A percentile compares a stretch with the other conserved stretches of the same genome.
These are phyloP conservation scores for Artibeus lituratus DNA, from an alignment of 2,797 vertebrate species.

Conservation along the genomic window DNA sequence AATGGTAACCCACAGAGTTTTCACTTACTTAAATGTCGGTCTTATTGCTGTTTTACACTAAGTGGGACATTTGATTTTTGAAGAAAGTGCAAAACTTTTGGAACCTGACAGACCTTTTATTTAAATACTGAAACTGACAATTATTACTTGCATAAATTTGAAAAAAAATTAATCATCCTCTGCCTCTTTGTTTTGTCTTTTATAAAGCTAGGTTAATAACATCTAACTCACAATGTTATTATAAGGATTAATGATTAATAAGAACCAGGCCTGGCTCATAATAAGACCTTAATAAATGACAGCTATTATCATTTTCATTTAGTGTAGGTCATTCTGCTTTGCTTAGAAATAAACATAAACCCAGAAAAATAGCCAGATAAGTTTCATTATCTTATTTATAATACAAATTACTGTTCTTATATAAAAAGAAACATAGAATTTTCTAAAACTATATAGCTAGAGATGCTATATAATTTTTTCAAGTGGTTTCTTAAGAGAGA, in stretches of 20 bases:
- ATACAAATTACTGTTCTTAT: neutral
- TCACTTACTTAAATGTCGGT: neutral
- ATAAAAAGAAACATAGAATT: neutral
- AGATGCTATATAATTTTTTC: neutral
- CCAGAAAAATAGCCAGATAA: neutral
- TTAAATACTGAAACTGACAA: neutral
- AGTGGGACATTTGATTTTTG: neutral
- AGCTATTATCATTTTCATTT: constrained; percentile 19
- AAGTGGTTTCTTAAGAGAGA: neutral
- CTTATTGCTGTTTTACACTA: neutral
- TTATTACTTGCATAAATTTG: neutral
- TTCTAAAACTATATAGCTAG: neutral
- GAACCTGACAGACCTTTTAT: neutral
- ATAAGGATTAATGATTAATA: constrained; percentile 56
- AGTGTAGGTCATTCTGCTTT: constrained; percentile 16
- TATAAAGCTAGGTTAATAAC: constrained; percentile 43
- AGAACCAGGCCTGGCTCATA: neutral
- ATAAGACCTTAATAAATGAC: constrained; percentile 17
- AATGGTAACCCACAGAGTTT: neutral
- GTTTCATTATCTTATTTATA: neutral
- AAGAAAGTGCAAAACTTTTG: neutral
- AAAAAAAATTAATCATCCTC: neutral
- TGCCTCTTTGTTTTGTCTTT: neutral
- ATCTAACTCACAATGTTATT: neutral
- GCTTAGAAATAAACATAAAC: constrained; percentile 20